phyloP scores from a whole-genome alignment of 2,888 invertebrate species.

The Agrochola lychnidis region DNA sequence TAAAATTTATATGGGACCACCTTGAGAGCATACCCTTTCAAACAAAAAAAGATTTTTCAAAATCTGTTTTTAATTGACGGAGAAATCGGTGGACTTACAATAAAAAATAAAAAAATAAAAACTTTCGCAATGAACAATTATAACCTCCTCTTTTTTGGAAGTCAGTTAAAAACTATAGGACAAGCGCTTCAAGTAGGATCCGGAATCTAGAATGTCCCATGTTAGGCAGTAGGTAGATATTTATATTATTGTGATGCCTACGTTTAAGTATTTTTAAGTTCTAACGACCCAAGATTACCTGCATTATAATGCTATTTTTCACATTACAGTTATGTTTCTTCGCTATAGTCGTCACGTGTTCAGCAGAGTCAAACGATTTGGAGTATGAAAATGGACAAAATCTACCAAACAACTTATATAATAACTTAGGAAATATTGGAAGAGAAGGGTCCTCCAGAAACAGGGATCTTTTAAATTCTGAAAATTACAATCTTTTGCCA shows the following conservation, averaged over 20 bases:
- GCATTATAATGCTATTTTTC: neutral
- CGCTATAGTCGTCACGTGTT: neutral
- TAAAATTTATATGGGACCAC: too few relatives aligned
- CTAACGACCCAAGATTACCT: neutral
- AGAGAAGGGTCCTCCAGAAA: neutral
- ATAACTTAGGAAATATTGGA: neutral
- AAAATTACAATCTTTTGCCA: neutral
- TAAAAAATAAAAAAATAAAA: too few relatives aligned
- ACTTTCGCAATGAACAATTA: too few relatives aligned
- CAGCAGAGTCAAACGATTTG: slow-evolving; percentile 5
- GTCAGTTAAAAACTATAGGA: neutral
- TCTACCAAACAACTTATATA: neutral
- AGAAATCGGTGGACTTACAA: too few relatives aligned
- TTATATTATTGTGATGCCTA: neutral
- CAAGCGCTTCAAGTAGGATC: neutral
- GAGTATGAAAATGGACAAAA: neutral
- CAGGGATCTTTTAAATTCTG: neutral
- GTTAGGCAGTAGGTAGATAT: neutral
- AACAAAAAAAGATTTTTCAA: too few relatives aligned
- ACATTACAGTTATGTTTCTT: slow-evolving; percentile 21
- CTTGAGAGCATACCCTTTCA: too few relatives aligned
- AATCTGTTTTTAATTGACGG: too few relatives aligned
- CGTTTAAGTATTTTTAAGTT: neutral
- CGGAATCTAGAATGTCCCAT: neutral
- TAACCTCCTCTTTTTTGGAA: too few relatives aligned